Evolutionary conservation across 2,888 invertebrate species (phyloP).

Genomic region (Ochropleura leucogaster): DNA sequence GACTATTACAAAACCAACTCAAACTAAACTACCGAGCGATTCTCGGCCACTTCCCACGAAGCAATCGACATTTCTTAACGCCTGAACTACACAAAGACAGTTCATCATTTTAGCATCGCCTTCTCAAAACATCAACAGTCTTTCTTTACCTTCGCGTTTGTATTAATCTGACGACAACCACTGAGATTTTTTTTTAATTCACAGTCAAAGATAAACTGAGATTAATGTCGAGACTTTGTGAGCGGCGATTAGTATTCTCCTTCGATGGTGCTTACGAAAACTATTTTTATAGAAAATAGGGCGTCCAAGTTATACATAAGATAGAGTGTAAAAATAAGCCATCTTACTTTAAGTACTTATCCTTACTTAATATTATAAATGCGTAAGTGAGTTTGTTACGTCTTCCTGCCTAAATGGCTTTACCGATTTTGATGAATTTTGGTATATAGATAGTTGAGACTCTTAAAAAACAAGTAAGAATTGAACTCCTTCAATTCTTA

Average conservation of each 20-base stretch:
- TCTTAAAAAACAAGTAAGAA: no score
- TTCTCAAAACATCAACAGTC: slow-evolving; percentile 13
- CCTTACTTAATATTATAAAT: no score
- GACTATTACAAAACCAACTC: no score
- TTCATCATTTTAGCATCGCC: slow-evolving; percentile 7
- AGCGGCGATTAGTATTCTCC: slow-evolving; percentile 22
- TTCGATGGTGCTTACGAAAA: slow-evolving; percentile 9
- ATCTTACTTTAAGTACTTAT: no score
- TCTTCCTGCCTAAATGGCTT: no score
- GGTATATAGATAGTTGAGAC: no score
- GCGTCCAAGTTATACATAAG: neutral
- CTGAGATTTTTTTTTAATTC: slow-evolving; percentile 20
- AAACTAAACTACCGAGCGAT: neutral
- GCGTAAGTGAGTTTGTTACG: no score
- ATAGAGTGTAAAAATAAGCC: no score
- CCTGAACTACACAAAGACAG: slow-evolving; percentile 25
- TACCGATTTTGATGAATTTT: no score
- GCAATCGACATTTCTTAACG: slow-evolving; percentile 41
- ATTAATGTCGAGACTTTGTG: slow-evolving; percentile 30
- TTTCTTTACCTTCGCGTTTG: slow-evolving; percentile 5
- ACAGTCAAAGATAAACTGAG: slow-evolving; percentile 18
- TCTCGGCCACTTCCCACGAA: neutral
- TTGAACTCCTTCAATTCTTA: no score
- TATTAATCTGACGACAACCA: slow-evolving; percentile 39
- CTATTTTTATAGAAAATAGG: slow-evolving; percentile 18